phyloP scores from a whole-genome alignment of 2,113 vertebrate genomes.

The Hassar affinis region DNA sequence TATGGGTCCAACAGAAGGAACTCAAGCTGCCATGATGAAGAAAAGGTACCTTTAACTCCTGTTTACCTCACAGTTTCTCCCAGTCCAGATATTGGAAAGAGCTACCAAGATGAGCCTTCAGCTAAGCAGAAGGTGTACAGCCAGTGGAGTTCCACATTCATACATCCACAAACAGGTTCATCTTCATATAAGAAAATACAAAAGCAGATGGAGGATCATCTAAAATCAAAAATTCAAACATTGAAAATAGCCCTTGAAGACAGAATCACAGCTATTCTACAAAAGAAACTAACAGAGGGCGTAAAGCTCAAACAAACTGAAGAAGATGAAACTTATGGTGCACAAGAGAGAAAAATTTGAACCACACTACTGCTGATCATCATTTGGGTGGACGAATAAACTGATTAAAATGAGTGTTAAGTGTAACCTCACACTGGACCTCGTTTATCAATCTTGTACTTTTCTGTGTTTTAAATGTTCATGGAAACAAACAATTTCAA shows the following conservation, averaged over 20 bases:
- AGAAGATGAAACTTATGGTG: no score
- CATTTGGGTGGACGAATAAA: not conserved
- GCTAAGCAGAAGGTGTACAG: slow-evolving; percentile 47
- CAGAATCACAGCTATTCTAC: not conserved
- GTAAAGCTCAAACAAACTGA: not conserved
- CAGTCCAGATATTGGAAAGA: not conserved
- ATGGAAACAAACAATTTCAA: not conserved
- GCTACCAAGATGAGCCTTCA: slow-evolving; percentile 2
- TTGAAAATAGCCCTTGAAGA: not conserved
- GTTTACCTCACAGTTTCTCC: not conserved
- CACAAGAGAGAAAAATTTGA: not conserved
- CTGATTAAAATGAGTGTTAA: not conserved
- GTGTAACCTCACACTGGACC: not conserved
- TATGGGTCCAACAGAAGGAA: slow-evolving; percentile 11
- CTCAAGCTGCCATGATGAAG: no score
- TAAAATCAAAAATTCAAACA: not conserved
- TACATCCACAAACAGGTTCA: not conserved
- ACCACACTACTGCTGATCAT: not conserved
- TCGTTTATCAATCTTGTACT: not conserved
- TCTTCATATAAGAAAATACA: not conserved
- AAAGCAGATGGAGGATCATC: not conserved
- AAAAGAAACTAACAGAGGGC: not conserved
- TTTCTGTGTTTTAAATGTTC: not conserved
- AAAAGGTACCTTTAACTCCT: not conserved
- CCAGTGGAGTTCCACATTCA: slow-evolving; percentile 39